phyloP scores from a whole-genome alignment of 2,888 invertebrate species.

The Taenaris catops region DNA sequence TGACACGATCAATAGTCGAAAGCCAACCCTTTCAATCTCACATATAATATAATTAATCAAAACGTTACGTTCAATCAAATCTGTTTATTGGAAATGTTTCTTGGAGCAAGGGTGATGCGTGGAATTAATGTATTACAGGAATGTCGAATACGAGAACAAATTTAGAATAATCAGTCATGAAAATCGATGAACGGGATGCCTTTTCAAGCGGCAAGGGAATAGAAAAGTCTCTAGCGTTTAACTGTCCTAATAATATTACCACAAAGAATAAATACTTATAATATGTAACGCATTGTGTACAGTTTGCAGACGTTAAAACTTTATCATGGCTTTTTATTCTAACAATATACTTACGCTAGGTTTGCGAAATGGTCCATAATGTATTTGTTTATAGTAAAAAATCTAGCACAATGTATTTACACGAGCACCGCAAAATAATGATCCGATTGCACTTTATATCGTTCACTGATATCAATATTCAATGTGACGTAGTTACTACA shows the following conservation, averaged over 20 bases:
- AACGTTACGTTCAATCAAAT: constrained; percentile 12
- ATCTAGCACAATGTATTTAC: constrained; percentile 75
- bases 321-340: constrained; percentile 32
- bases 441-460: constrained; percentile 37
- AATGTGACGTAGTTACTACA: constrained; percentile 48
- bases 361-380: constrained; percentile 67
- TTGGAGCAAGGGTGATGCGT: constrained; percentile 18
- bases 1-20: constrained; percentile 64
- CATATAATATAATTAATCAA: no score
- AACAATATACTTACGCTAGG: constrained; percentile 31
- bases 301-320: constrained; percentile 20
- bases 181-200: constrained; percentile 55
- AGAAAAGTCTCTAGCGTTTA: constrained; percentile 30
- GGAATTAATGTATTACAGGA: constrained; percentile 36
- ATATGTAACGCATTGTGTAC: constrained; percentile 46
- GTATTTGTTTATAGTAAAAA: constrained; percentile 69
- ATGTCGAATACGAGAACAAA: constrained; percentile 60
- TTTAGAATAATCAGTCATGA: constrained; percentile 78
- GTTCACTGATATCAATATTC: constrained; percentile 43
- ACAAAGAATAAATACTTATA: constrained; percentile 72
- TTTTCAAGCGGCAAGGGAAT: constrained; percentile 39
- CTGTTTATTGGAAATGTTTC: constrained; percentile 13
- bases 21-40: constrained; percentile 55
- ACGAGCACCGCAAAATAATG: constrained; percentile 71
- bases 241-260: constrained; percentile 30